Evolutionary conservation across 2,113 vertebrate species (phyloP).

Genomic region (Anguilla rostrata): DNA sequence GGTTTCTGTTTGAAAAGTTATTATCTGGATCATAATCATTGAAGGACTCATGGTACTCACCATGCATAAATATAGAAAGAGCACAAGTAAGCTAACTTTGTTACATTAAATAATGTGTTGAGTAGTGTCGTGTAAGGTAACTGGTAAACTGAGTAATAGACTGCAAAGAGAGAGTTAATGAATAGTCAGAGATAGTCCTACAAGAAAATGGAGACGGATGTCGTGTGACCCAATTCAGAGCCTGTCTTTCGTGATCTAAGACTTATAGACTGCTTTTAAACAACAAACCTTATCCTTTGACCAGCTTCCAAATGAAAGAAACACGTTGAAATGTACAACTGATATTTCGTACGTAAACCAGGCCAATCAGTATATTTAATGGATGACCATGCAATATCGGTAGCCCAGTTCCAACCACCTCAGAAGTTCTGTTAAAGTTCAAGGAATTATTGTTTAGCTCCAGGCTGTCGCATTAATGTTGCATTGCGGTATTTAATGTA

Average conservation of each 20-base stretch:
- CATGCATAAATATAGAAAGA: background rate
- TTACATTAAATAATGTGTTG: background rate
- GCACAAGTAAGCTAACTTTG: background rate
- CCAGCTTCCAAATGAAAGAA: background rate
- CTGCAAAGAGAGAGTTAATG: background rate
- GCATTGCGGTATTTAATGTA: background rate
- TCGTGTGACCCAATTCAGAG: background rate
- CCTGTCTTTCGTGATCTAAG: background rate
- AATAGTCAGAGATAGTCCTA: background rate
- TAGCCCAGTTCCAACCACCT: too few species aligned
- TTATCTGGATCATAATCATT: background rate
- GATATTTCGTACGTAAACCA: background rate
- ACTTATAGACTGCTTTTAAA: background rate
- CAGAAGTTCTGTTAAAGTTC: too few species aligned
- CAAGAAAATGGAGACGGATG: background rate
- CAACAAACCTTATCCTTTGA: background rate
- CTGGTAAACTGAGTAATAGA: background rate
- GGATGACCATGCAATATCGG: background rate
- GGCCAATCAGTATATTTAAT: background rate
- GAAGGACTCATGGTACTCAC: background rate
- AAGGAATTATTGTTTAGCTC: background rate
- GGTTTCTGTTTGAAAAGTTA: background rate
- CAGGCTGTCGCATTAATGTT: background rate
- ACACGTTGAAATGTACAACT: background rate
- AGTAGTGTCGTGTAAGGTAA: background rate